Evolutionary conservation across 2,888 invertebrate genomes (phyloP).

Genomic region (Loripinus fragilis): DNA sequence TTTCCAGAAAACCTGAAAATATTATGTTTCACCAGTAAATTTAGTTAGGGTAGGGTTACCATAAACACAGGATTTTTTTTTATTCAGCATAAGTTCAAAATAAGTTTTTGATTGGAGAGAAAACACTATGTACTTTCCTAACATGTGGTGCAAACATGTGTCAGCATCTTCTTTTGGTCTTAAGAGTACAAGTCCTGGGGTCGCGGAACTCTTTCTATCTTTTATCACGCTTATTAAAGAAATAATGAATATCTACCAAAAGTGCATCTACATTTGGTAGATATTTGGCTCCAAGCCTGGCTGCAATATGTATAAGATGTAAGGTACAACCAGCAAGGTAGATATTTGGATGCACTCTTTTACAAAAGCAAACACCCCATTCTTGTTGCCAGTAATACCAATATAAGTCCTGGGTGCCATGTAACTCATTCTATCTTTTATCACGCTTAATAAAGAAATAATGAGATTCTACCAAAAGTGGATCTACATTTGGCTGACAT

Average conservation of each 20-base stretch:
- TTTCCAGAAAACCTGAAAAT: too few species aligned
- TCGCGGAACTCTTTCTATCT: constrained; percentile 28
- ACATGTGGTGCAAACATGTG: constrained; percentile 42
- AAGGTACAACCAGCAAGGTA: background rate
- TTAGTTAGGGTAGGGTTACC: too few species aligned
- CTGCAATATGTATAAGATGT: constrained; percentile 35
- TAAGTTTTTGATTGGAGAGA: too few species aligned
- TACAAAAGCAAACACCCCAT: background rate
- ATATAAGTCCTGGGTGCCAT: constrained; percentile 29
- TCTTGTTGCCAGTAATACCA: background rate
- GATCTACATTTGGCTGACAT: constrained; percentile 29
- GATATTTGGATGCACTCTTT: background rate
- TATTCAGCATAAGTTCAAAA: too few species aligned
- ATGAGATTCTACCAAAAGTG: constrained; percentile 37
- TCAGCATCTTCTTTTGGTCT: constrained; percentile 40
- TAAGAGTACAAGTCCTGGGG: constrained; percentile 30
- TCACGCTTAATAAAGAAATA: constrained; percentile 45
- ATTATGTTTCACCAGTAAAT: too few species aligned
- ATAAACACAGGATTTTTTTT: too few species aligned
- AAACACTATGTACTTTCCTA: too few species aligned
- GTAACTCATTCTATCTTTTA: constrained; percentile 25
- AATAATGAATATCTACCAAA: constrained; percentile 42
- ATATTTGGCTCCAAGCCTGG: constrained; percentile 31
- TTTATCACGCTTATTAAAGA: constrained; percentile 40
- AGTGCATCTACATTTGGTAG: constrained; percentile 37